Evolutionary conservation across 2,888 invertebrate species (phyloP), one percentile per base, ranked within the genome.

Genomic region (Thecocarcelia acutangulata): DNA sequence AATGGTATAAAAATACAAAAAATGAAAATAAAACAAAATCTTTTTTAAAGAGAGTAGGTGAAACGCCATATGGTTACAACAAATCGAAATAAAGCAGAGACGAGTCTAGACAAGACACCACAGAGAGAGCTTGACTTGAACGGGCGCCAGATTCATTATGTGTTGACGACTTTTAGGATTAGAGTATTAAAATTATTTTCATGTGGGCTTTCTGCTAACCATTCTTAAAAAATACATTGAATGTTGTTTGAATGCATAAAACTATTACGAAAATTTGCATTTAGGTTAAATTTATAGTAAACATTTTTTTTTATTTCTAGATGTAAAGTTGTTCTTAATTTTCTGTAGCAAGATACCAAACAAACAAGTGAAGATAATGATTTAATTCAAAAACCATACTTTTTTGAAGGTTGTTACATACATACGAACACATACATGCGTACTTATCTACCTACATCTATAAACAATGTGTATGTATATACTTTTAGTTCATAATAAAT

Each of bases 81-180:
- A 69, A 61, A 46, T 28, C 8, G 21, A 37, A 63, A 28, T n/a
- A 44, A 72, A 66, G 44, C 59, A 72, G n/a, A 59, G 33, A 52
- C 68, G 40, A 72, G 72, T 72, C 70, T 66, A 78, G 78, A 72
- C 78, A 72, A 48, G 33, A 24, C 46, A n/a, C n/a, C n/a, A n/a
- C n/a, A n/a, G n/a, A n/a, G n/a, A 58, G 56, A 75, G 74, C 42
- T 78, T 72, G 44, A 72, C 58, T 66, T 78, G 37, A 66, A 66
- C 42, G 52, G 72, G 66, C 72, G 78, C 78, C 78, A 72, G 64
- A 66, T 78, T 64, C 63, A 64, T 72, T 72, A 76, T 68, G 59
- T 59, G 64, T 52, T n/a, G n/a, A n/a, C 72, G 78, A 64, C 52
- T 66, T 72, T 72, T 52, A 2, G 58, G 58, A 66, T 72, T 72